Conservation (phyloP, 2,113 vertebrate genomes). For the Orycteropus afer region DNA sequence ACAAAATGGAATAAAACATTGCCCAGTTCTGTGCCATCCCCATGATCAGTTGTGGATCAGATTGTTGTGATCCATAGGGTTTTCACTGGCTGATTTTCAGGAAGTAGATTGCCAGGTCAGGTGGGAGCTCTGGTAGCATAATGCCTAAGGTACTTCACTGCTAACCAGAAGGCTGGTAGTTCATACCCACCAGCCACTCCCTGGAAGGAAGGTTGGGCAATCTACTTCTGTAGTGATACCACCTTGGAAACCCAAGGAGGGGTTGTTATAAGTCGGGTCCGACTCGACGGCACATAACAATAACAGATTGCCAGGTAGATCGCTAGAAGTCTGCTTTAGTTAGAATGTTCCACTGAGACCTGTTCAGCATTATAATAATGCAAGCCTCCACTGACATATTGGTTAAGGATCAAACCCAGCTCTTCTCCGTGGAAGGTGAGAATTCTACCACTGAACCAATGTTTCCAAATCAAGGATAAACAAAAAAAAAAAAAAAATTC, state of each 20-base stretch:
- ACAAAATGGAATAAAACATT: neutral
- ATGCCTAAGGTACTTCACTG: no score
- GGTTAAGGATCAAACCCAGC: neutral
- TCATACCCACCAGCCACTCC: no score
- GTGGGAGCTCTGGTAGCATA: no score
- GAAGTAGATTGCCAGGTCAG: neutral
- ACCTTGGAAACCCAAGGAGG: no score
- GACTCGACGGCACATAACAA: no score
- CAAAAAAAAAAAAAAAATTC: no score
- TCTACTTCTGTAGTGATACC: no score
- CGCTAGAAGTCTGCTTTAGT: neutral
- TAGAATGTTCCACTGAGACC: neutral
- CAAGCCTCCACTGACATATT: no score
- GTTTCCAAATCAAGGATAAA: neutral
- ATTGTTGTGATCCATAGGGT: neutral
- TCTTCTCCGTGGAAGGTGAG: neutral
- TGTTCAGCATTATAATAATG: neutral
- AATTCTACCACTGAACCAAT: neutral
- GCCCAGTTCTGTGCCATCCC: neutral
- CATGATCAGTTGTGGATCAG: neutral
- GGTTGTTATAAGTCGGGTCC: no score
- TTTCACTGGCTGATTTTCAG: neutral
- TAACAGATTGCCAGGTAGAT: no score
- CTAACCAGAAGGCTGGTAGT: no score
- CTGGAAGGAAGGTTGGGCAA: no score